Base-by-base conservation (phyloP, 2,113 vertebrate species). In the Indicator indicator region DNA sequence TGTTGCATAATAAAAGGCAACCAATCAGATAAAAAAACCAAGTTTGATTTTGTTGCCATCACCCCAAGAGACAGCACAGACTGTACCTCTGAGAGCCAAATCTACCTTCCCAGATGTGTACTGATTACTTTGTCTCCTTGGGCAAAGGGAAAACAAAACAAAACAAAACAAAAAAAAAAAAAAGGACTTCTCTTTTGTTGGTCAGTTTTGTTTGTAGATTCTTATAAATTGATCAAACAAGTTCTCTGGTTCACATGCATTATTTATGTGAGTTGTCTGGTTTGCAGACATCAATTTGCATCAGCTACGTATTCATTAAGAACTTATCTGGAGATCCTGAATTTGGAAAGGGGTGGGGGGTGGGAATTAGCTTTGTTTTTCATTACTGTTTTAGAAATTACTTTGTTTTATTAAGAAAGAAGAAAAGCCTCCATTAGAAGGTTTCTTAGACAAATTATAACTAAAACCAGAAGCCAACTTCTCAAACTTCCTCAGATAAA, bases 1-100 rank as follows among this genome's bases (percentile, higher is more conserved):
- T 6, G 4, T 86, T 94, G 54, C 85, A 91, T 86, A 95, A 94
- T 26, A 68, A 68, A 91, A 80, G 12, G 18, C 82, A 93, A 91
- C 30, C 23, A 64, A 86, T 69, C 54, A 88, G 44, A 89, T 71
- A 50, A 50, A 50, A 71, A 94, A 91, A 90, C 32, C 52, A 72
- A 71, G 75, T 42, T 88, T 62, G 40, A 89, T 86, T 88, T 80
- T 52, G 78, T 44, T 78, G 62, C 56, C 46, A 74, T 36, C 12
- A 56, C 74, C 28, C 62, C 33, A 33, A 80, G 46, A 26, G 21
- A 78, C 56, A 78, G 88, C 26, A 78, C 56, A 86, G 16, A 56
- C 42, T 21, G 4, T 7, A 71, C 30, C 33, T 58, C 55, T 33
- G 4, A 67, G 21, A 78, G 26, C 50, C 56, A 81, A 12, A 65